Evolutionary conservation across 2,113 vertebrate species (phyloP), one percentile per base, ranked within the genome.

Genomic region (Bungarus multicinctus): DNA sequence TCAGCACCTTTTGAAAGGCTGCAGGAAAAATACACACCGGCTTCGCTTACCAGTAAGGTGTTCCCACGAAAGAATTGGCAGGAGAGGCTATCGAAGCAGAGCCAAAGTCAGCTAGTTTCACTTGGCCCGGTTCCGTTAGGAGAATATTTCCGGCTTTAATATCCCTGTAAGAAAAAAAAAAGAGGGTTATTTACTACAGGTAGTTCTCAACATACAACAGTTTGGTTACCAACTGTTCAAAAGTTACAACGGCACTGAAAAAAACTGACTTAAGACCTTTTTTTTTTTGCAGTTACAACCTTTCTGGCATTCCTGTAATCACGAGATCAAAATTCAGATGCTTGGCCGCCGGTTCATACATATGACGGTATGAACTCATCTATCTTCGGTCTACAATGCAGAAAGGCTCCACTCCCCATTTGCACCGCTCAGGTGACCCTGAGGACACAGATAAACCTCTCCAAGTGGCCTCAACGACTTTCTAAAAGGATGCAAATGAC

Each of bases 61-160:
- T 99, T 96, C 99, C 99, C 95, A 99, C 99, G 50, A 99, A 99
- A 95, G 99, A 99, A 95, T 99, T 99, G 98, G 99, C 99, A 97
- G 99, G 99, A 95, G 98, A 99, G 93, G 98, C 98, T 97, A 99
- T 98, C 92, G 99, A 99, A 88, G 99, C 99, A n/a, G 99, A 99
- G 96, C 99, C 99, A 97, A 99, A 99, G 97, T 99, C 99, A 64
- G 99, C 99, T 69, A 99, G 97, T 96, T 99, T 99, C 96, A 99
- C 99, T 96, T 99, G 99, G 96, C 99, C 99, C 89, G 98, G 98
- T 96, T 99, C 99, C 91, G 99, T 99, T 96, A 99, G 98, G 96
- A 99, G 98, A 98, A 99, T 99, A 97, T 99, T 99, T 96, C 99
- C 99, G 96, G 99, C 99, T 98, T 99, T 99, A 97, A 99, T 98